These are phyloP conservation scores for Cyclophora albipunctata DNA, from an alignment of 2,888 invertebrate genomes.

Conservation along the genomic window DNA sequence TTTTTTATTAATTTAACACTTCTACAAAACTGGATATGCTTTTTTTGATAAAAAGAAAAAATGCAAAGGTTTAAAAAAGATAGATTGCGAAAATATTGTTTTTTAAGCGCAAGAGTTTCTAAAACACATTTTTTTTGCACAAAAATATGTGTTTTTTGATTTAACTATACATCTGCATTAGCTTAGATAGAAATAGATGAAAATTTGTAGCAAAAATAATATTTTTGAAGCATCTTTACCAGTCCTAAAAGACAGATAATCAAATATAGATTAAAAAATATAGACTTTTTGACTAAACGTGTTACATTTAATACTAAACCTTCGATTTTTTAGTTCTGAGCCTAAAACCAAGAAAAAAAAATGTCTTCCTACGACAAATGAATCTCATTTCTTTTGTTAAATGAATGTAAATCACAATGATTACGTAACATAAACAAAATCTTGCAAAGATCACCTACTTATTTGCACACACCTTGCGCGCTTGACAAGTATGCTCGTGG, in stretches of 20 bases:
- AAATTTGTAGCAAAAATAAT: constrained; percentile 63
- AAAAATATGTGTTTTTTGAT: not conserved
- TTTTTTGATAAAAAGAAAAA: constrained; percentile 29
- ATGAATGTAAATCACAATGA: no score
- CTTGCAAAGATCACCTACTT: no score
- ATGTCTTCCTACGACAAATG: not conserved
- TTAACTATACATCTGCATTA: constrained; percentile 32
- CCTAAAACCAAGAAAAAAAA: constrained; percentile 1
- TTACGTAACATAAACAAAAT: no score
- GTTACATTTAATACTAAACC: no score
- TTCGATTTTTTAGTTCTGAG: constrained; percentile 8
- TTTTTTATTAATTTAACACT: constrained; percentile 26
- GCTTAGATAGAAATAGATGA: constrained; percentile 29
- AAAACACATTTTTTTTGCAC: no score
- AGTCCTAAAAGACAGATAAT: constrained; percentile 9
- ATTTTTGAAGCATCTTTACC: constrained; percentile 25
- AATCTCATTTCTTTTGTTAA: no score
- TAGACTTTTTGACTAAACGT: constrained; percentile 30
- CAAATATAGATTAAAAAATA: constrained; percentile 61
- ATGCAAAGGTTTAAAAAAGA: constrained; percentile 10
- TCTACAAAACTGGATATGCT: constrained; percentile 63
- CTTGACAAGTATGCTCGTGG: no score
- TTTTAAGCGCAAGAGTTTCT: no score
- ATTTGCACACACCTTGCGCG: no score
- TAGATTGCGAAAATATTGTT: no score